Evolutionary conservation across 2,113 vertebrate species (phyloP).

Genomic region (Empidonax alnorum): DNA sequence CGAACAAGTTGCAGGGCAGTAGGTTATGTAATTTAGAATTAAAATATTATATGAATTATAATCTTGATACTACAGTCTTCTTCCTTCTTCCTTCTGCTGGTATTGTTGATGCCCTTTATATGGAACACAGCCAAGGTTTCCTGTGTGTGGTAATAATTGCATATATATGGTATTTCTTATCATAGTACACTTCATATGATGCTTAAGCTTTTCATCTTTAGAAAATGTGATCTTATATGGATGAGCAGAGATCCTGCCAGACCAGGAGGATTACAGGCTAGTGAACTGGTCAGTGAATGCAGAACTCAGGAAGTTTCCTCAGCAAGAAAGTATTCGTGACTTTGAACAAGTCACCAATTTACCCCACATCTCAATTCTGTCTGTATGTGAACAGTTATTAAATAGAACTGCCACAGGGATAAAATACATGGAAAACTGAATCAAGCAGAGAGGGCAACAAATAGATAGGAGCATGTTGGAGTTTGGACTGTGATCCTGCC

Average conservation of each 20-base stretch:
- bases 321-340: background rate
- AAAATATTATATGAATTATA: background rate
- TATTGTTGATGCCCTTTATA: background rate
- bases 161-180: background rate
- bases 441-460: background rate
- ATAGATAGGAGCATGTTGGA: background rate
- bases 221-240: background rate
- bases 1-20: background rate
- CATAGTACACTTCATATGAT: background rate
- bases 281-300: background rate
- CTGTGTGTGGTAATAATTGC: background rate
- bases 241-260: background rate
- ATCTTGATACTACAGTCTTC: background rate
- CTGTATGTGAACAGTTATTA: background rate
- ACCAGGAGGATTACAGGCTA: background rate
- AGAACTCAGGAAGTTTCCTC: background rate
- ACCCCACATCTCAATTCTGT: background rate
- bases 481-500: background rate
- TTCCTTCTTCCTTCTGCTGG: background rate
- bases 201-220: background rate
- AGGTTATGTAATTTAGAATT: background rate
- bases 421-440: background rate
- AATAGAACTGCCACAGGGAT: background rate
- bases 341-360: background rate
- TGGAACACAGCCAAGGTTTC: background rate